Percentiles rank a stretch among this genome's conserved stretches.
Evolutionary conservation across 2,113 vertebrate species (phyloP).

Genomic region (Epinephelus lanceolatus): DNA sequence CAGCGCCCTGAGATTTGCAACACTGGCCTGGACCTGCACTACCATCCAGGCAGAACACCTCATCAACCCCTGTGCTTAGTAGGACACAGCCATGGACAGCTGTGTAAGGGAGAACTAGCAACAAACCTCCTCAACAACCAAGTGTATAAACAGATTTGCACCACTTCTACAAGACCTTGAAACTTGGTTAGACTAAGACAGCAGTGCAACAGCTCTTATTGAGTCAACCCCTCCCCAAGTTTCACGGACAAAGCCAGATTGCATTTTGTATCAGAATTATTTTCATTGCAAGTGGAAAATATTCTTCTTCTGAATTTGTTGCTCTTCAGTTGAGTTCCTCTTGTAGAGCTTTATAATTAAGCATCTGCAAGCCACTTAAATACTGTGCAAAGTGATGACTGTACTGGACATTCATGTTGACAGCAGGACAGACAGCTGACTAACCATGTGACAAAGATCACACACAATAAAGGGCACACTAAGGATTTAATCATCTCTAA

Average conservation of each 20-base stretch:
- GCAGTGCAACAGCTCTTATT: not conserved
- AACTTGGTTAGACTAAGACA: not conserved
- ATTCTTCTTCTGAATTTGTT: not conserved
- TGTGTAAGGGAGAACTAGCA: not conserved
- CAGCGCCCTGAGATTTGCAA: not conserved
- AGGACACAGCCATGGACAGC: not conserved
- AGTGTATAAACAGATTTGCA: not conserved
- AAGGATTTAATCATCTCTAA: not conserved
- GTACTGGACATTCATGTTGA: not conserved
- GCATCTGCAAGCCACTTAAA: not conserved
- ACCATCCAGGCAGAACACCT: not conserved
- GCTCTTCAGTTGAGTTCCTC: too few species aligned
- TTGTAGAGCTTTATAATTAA: not conserved
- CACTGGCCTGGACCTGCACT: not conserved
- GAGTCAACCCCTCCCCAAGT: not conserved
- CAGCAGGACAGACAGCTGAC: not conserved
- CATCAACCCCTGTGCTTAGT: not conserved
- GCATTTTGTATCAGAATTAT: not conserved
- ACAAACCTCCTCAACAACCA: not conserved
- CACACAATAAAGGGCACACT: not conserved
- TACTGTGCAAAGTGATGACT: not conserved
- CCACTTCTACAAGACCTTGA: not conserved
- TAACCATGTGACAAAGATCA: conserved; percentile 8
- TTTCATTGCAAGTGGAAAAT: not conserved
- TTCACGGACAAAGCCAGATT: not conserved